phyloP scores from a whole-genome alignment of 2,113 vertebrate genomes.

The Albula glossodonta region DNA sequence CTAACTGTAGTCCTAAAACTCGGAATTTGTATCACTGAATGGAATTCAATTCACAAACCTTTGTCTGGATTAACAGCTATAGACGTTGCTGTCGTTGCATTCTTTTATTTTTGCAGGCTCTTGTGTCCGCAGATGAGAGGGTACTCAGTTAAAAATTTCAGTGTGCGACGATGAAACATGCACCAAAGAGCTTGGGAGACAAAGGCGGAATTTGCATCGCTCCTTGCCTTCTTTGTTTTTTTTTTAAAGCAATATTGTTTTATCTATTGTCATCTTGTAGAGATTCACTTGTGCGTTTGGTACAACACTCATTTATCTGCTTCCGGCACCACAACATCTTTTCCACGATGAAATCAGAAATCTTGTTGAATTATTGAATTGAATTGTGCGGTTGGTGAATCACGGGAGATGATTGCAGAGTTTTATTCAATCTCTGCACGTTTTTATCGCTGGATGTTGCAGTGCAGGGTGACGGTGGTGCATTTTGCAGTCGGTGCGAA shows the following conservation, averaged over 20 bases:
- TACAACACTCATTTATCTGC: background rate
- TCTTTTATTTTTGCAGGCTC: background rate
- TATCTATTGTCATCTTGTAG: too few relatives aligned
- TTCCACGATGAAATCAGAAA: too few relatives aligned
- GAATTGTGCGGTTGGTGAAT: too few relatives aligned
- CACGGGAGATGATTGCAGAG: background rate
- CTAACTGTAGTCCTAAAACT: background rate
- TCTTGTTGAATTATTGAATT: too few relatives aligned
- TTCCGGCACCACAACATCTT: background rate
- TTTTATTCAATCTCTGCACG: background rate
- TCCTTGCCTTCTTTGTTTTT: background rate
- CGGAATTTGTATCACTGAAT: background rate
- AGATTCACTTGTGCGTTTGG: background rate
- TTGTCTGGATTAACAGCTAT: background rate
- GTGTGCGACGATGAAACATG: background rate
- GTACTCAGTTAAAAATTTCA: background rate
- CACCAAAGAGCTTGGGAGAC: background rate
- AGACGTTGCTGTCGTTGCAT: background rate
- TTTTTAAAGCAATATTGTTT: background rate
- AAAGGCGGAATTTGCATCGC: background rate
- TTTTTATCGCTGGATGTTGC: background rate
- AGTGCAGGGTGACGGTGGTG: slow-evolving; percentile 20
- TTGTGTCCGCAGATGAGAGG: background rate
- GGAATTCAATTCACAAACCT: background rate
- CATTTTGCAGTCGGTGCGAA: slow-evolving; percentile 8